Evolutionary conservation across 1,140 invertebrate species (phyloP), one percentile per base, ranked within the genome.

Genomic region (Potamilus streckersoni): DNA sequence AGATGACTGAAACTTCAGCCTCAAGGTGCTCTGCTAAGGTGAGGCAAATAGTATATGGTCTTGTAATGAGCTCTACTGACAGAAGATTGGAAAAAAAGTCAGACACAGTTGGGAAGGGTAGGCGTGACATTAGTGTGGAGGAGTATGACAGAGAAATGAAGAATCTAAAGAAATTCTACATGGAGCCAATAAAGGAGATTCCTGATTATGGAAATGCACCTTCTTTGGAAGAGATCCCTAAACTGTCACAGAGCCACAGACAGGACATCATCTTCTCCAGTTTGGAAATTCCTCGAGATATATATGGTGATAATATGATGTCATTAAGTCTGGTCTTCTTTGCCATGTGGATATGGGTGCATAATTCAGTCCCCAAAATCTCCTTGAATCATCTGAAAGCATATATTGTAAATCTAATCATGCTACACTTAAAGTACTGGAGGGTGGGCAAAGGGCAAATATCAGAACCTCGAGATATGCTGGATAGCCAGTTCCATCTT

Each of bases 321-420:
- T 66, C 69, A 13, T 61, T 71, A 87, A 91, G 92, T 82, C 81
- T 96, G 15, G 93, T 93, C 77, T 88, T 94, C 66, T 87, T 92
- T 60, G 88, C 91, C 17, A 87, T 94, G 2, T 89, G 94, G 14
- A 95, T 92, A 90, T 95, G 94, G 94, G 86, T 91, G 63, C 90
- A 87, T 84, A 91, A 92, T 86, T 73, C 85, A 57, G 38, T 70
- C 20, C 85, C 87, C 13, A 76, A 80, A 69, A 75, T 84, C 12
- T 78, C 77, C 23, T 57, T 71, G 19, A 58, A 77, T 74, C 83
- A 85, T 67, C 38, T 88, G 17, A 76, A 77, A 19, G 69, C 81
- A 19, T 11, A 88, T 1, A 11, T 89, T 4, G 66, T 86, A 15
- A 82, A 82, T 75, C 58, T 84, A 14, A 71, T 88, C 14, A 70